Conservation (phyloP, 92 coral and sea anemone species). For the Epizoanthus ramosus region DNA sequence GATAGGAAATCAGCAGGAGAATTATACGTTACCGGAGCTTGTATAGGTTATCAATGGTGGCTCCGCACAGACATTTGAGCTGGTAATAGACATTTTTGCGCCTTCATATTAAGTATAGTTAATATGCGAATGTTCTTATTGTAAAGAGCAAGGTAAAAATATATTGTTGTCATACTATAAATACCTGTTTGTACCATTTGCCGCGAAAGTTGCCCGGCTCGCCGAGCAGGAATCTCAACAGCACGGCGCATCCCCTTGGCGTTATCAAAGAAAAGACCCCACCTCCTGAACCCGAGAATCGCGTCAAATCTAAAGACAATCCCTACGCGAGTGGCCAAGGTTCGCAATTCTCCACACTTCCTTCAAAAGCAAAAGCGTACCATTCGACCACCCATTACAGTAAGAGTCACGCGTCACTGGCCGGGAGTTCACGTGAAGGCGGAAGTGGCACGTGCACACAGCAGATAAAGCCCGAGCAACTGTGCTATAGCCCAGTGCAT, state of each 20-base stretch:
- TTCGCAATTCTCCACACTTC: constrained; percentile 46
- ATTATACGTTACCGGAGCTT: too few species aligned
- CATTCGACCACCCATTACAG: constrained; percentile 64
- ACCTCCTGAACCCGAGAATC: constrained; percentile 27
- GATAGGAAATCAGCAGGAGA: too few species aligned
- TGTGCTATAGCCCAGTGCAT: constrained; percentile 93
- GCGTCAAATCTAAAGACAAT: constrained; percentile 24
- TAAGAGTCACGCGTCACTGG: constrained; percentile 30
- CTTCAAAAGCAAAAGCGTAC: constrained; percentile 62
- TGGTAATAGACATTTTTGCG: too few species aligned
- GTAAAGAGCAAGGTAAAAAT: too few species aligned
- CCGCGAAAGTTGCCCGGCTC: constrained; percentile 56
- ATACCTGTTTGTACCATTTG: too few species aligned
- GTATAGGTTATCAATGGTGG: too few species aligned
- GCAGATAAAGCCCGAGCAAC: constrained; percentile 86
- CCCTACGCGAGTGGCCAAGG: constrained; percentile 12
- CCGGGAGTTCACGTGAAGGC: constrained; percentile 40
- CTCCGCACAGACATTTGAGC: too few species aligned
- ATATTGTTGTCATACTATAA: too few species aligned
- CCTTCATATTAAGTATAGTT: too few species aligned
- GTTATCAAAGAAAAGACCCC: constrained; percentile 37
- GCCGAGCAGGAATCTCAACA: constrained; percentile 14
- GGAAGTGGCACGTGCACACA: constrained; percentile 69
- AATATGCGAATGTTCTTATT: too few species aligned
- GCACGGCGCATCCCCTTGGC: constrained; percentile 24